Conservation (phyloP, 2,888 invertebrate species). For the Drosophila tripunctata region DNA sequence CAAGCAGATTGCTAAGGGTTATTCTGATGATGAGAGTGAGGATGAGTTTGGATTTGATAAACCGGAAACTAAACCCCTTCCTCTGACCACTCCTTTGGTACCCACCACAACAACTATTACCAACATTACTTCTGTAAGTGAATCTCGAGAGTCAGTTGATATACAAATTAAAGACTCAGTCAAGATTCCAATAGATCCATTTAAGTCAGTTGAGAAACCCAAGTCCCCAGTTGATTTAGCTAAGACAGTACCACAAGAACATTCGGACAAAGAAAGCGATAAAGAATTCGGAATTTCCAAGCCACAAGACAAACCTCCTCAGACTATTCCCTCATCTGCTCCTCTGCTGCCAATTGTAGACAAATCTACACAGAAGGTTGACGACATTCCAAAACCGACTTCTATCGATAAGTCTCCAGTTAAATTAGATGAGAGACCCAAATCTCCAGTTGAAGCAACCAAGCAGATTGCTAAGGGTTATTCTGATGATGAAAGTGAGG, state of each 20-base stretch:
- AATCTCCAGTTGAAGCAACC: background rate
- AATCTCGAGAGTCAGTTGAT: background rate
- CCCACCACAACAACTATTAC: background rate
- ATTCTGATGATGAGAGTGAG: background rate
- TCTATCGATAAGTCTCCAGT: background rate
- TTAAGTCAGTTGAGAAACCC: constrained; percentile 27
- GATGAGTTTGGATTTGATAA: background rate
- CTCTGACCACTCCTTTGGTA: background rate
- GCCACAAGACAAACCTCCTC: constrained; percentile 2
- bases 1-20: background rate
- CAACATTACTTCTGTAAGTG: background rate
- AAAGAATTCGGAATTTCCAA: constrained; percentile 5
- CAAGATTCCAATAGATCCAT: background rate
- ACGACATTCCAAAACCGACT: background rate
- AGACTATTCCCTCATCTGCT: background rate
- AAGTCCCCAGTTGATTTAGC: constrained; percentile 4
- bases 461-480: background rate
- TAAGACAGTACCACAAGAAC: background rate
- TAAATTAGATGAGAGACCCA: constrained; percentile 9
- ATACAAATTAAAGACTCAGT: constrained; percentile 23
- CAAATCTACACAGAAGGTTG: background rate
- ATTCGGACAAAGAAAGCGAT: constrained; percentile 21
- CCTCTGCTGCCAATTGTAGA: constrained; percentile 1
- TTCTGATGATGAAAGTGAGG: constrained; percentile 8
- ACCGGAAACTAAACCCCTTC: background rate